These are phyloP conservation scores for Boloria euphrosyne DNA, from an alignment of 2,888 invertebrate species.

Conservation along the genomic window DNA sequence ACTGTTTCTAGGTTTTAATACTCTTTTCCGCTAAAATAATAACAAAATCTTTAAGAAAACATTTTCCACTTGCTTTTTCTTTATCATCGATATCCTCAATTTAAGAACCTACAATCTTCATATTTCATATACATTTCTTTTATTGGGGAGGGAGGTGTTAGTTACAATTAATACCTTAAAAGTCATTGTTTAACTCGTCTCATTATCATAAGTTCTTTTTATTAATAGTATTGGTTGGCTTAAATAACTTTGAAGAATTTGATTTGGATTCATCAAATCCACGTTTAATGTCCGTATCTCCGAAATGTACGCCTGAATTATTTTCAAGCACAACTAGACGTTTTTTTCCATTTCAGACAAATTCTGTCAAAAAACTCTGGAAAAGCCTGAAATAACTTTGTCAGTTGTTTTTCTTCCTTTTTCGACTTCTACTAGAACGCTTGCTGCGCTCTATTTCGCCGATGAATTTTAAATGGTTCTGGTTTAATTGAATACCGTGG, in stretches of 20 bases:
- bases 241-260: conserved; percentile 2
- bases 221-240: neutral
- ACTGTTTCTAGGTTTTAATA: no score
- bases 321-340: conserved; percentile 12
- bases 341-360: neutral
- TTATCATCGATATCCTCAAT: no score
- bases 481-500: conserved; percentile 12
- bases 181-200: no score
- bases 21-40: no score
- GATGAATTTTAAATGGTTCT: conserved; percentile 12
- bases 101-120: no score
- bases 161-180: no score
- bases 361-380: conserved; percentile 13
- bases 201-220: no score
- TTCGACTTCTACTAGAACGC: neutral
- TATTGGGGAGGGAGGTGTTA: no score
- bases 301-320: conserved; percentile 17
- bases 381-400: conserved; percentile 9
- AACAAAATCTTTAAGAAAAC: no score
- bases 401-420: neutral
- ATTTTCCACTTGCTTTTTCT: no score
- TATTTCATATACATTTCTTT: no score
- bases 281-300: neutral
- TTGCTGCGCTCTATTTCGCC: neutral
- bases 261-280: neutral